These are phyloP conservation scores for Eilema griseolum DNA, from an alignment of 2,888 invertebrate species.

Conservation along the genomic window DNA sequence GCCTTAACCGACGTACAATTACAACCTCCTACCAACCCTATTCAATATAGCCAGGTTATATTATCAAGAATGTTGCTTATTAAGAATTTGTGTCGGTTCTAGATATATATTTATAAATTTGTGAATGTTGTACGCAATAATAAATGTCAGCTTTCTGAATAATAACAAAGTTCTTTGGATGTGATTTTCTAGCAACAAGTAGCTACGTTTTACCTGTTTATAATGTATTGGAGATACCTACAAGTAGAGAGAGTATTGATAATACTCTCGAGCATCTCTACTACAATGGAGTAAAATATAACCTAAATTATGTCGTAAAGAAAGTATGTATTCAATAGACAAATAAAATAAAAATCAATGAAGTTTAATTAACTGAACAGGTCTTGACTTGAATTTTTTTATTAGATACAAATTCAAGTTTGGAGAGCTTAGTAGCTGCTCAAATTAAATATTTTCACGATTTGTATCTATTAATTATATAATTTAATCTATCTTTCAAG, in stretches of 20 bases:
- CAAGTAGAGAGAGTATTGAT: no score
- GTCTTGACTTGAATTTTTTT: background rate
- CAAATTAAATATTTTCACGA: background rate
- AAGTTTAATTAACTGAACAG: background rate
- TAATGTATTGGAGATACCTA: no score
- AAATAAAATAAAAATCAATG: background rate
- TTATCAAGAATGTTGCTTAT: slow-evolving; percentile 48
- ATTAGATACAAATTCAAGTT: no score
- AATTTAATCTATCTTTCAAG: no score
- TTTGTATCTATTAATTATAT: background rate
- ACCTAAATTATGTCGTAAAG: no score
- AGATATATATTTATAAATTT: slow-evolving; percentile 23
- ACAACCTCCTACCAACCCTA: slow-evolving; percentile 29
- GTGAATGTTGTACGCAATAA: slow-evolving; percentile 18
- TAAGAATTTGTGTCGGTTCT: slow-evolving; percentile 46
- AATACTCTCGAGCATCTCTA: no score
- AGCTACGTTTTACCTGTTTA: background rate
- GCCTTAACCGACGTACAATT: slow-evolving; percentile 30
- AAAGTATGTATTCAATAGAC: background rate
- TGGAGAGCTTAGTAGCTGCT: background rate
- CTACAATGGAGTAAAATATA: no score
- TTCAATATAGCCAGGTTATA: slow-evolving; percentile 48
- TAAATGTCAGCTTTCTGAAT: slow-evolving; percentile 21
- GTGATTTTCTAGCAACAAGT: slow-evolving; percentile 24
- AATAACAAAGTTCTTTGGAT: slow-evolving; percentile 25